Percentiles rank a stretch among this genome's conserved stretches.
These are phyloP conservation scores for Columba janthina DNA, from an alignment of 2,113 vertebrate species.

Conservation along the genomic window DNA sequence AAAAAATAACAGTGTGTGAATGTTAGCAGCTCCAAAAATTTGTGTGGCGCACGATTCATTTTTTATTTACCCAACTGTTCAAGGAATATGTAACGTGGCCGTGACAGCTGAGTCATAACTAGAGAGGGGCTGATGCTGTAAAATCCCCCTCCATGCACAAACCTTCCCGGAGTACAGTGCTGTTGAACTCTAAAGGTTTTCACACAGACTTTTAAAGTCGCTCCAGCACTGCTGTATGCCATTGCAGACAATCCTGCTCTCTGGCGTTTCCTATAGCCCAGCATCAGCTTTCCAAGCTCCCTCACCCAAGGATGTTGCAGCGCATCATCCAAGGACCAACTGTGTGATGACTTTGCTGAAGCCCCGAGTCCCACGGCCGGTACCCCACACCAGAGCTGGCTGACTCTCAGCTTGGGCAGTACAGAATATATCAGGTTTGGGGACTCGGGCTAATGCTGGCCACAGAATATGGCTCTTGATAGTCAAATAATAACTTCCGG, in stretches of 20 bases:
- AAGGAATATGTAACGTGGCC: background rate
- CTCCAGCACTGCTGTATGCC: background rate
- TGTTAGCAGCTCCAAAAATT: conserved; percentile 26
- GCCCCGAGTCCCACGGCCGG: fast-evolving
- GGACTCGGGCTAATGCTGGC: background rate
- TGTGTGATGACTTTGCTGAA: background rate
- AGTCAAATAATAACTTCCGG: background rate
- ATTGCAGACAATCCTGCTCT: background rate
- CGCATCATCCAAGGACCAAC: fast-evolving
- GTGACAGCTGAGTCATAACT: background rate
- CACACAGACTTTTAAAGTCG: background rate
- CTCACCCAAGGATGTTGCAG: fast-evolving
- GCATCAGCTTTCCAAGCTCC: background rate
- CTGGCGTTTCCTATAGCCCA: fast-evolving
- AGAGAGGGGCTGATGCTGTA: background rate
- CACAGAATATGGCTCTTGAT: background rate
- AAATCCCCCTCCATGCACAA: fast-evolving
- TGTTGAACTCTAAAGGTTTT: background rate
- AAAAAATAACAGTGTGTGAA: conserved; percentile 16
- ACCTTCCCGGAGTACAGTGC: background rate
- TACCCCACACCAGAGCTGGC: background rate
- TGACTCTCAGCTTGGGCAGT: background rate
- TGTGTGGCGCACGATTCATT: conserved; percentile 13
- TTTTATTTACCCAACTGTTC: background rate
- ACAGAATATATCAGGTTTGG: background rate